Conservation (phyloP, 2,888 invertebrate genomes). For the Epirrita christyi region DNA sequence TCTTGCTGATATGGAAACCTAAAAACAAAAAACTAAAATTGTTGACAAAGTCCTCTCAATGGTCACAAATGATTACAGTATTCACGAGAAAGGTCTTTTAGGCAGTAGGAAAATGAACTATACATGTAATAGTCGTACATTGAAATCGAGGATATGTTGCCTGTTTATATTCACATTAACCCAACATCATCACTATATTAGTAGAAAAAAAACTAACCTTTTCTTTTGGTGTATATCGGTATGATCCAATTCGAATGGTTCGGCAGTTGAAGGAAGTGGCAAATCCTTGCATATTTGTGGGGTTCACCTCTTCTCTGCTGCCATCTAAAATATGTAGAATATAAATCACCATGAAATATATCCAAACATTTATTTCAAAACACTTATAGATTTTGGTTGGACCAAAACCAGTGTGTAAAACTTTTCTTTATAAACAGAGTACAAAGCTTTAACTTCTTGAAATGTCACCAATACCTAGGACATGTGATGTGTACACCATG, state of each 20-base stretch:
- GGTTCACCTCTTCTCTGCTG: conserved; percentile 80
- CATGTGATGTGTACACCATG: too few species aligned
- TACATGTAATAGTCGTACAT: not conserved
- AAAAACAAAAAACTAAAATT: conserved; percentile 41
- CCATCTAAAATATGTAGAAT: conserved; percentile 68
- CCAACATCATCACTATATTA: too few species aligned
- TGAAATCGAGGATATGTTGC: not conserved
- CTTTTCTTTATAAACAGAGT: too few species aligned
- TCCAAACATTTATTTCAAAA: too few species aligned
- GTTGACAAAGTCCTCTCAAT: not conserved
- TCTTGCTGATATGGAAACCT: conserved; percentile 85
- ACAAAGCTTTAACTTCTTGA: too few species aligned
- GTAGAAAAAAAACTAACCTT: conserved; percentile 77
- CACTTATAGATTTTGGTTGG: too few species aligned
- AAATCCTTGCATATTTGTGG: conserved; percentile 69
- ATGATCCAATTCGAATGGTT: conserved; percentile 93
- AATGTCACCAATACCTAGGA: too few species aligned
- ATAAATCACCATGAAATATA: not conserved
- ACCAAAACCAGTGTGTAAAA: too few species aligned
- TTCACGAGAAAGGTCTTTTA: too few species aligned
- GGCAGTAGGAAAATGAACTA: too few species aligned
- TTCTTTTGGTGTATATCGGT: conserved; percentile 90
- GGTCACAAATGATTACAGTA: too few species aligned
- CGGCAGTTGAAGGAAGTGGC: conserved; percentile 88
- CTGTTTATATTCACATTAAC: not conserved